Percentiles rank a stretch among this genome's conserved stretches.
phyloP scores from a whole-genome alignment of 2,888 invertebrate genomes.

The Standfussiana lucernea region DNA sequence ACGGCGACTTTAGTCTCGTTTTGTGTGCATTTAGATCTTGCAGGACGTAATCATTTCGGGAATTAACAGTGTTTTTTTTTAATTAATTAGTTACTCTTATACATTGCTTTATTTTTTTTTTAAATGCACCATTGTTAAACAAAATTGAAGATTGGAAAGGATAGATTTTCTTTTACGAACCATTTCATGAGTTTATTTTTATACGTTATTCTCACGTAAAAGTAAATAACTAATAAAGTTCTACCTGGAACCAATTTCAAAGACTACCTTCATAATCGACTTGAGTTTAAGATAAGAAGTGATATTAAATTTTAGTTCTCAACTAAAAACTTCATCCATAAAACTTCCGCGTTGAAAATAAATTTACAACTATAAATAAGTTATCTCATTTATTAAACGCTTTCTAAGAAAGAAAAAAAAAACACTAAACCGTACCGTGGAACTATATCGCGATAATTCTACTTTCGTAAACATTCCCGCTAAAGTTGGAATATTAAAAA shows the following conservation, averaged over 20 bases:
- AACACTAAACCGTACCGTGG: constrained; percentile 17
- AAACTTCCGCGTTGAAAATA: constrained; percentile 48
- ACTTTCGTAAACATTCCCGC: constrained; percentile 48
- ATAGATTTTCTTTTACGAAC: background rate
- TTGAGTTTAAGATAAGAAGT: constrained; percentile 46
- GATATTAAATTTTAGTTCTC: constrained; percentile 52
- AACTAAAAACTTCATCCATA: constrained; percentile 46
- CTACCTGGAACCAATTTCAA: constrained; percentile 20
- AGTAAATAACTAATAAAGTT: constrained; percentile 36
- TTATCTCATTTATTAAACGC: constrained; percentile 54
- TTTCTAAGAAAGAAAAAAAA: constrained; percentile 38
- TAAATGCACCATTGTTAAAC: background rate
- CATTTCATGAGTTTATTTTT: constrained; percentile 11
- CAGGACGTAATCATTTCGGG: fast-evolving
- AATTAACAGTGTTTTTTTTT: background rate
- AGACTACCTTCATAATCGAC: constrained; percentile 42
- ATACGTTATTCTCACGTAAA: background rate
- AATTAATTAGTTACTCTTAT: background rate
- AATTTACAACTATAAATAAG: constrained; percentile 50
- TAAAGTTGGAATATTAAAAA: constrained; percentile 60
- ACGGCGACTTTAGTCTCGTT: background rate
- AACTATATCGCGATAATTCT: constrained; percentile 47
- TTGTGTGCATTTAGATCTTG: background rate
- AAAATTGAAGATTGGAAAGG: background rate
- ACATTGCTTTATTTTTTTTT: background rate